A percentile compares a stretch with the other conserved stretches of the same genome.
phyloP scores from a whole-genome alignment of 1,140 invertebrate species.

The Oncopeltus fasciatus region DNA sequence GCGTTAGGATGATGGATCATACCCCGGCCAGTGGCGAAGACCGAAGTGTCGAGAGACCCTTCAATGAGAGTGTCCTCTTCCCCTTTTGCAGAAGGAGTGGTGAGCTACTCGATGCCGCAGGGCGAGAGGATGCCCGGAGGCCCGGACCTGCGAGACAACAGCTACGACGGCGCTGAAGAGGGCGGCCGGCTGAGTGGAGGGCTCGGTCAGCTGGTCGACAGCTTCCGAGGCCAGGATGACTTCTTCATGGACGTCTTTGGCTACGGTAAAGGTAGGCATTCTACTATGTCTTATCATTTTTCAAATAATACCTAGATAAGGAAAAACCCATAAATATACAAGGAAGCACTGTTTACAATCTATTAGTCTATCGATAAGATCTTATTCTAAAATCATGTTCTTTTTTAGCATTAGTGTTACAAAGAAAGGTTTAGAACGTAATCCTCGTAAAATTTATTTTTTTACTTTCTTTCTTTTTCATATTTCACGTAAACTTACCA shows the following conservation, averaged over 20 bases:
- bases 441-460: no score
- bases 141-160: constrained; percentile 42
- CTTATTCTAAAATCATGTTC: no score
- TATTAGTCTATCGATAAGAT: no score
- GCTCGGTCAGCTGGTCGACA: constrained; percentile 83
- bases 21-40: no score
- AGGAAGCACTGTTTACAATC: no score
- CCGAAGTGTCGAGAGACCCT: no score
- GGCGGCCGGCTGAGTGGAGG: constrained; percentile 50
- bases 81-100: constrained; percentile 38
- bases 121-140: constrained; percentile 30
- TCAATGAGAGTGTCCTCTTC: no score
- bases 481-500: no score
- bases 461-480: no score
- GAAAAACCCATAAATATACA: not conserved
- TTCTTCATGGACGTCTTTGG: constrained; percentile 55
- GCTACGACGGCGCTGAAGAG: constrained; percentile 43
- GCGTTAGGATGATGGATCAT: no score
- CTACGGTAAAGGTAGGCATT: constrained; percentile 48
- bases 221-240: constrained; percentile 61
- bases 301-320: not conserved
- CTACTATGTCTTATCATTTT: not conserved
- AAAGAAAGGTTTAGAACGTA: no score
- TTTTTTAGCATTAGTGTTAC: no score
- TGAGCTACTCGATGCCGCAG: constrained; percentile 44